Evolutionary conservation across 2,888 invertebrate genomes (phyloP).

Genomic region (Oligia fasciuncula): DNA sequence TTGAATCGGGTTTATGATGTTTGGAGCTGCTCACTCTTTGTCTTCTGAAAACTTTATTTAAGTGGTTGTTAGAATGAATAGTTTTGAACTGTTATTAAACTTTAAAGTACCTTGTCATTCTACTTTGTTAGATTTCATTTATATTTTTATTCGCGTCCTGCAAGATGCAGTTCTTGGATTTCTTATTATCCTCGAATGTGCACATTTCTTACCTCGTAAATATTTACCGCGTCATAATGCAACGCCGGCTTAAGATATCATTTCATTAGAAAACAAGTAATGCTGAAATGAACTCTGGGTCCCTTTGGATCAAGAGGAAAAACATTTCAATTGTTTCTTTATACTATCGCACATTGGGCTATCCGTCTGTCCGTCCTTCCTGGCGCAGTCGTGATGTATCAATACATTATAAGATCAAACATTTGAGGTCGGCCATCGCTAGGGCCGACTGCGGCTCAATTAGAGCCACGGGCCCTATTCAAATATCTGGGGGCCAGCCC

Average conservation of each 20-base stretch:
- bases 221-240: neutral
- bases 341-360: neutral
- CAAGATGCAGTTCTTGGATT: neutral
- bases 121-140: neutral
- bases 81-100: conserved; percentile 5
- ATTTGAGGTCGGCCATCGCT: conserved; percentile 27
- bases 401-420: conserved; percentile 58
- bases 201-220: neutral
- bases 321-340: neutral
- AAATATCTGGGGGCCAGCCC: conserved; percentile 65
- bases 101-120: neutral
- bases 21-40: conserved; percentile 5
- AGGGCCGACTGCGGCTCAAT: conserved; percentile 55
- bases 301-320: neutral
- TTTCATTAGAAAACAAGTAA: neutral
- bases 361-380: neutral
- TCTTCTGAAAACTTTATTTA: conserved; percentile 19
- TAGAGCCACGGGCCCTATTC: conserved; percentile 58
- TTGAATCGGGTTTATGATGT: conserved; percentile 21
- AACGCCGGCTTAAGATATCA: neutral
- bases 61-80: conserved; percentile 1
- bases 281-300: neutral
- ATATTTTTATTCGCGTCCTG: neutral
- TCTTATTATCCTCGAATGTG: neutral
- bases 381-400: conserved; percentile 12